Evolutionary conservation across 1,140 invertebrate species (phyloP).

Genomic region (Mizuhopecten yessoensis): DNA sequence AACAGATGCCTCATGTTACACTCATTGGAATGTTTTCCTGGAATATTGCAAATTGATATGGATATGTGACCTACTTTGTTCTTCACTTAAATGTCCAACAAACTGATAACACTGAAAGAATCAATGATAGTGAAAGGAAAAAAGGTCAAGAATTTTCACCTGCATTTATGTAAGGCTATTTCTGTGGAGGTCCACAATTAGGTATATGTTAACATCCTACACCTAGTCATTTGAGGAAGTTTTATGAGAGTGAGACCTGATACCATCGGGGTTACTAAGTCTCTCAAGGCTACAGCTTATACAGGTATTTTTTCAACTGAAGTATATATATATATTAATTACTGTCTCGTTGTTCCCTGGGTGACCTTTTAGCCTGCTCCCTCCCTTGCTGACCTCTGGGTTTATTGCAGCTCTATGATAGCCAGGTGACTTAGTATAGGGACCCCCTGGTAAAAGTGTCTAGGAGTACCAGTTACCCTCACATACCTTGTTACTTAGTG

Average conservation of each 20-base stretch:
- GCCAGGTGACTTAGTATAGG: background rate
- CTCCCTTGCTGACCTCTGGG: background rate
- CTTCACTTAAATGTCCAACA: background rate
- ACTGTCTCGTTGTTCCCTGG: background rate
- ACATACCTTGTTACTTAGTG: background rate
- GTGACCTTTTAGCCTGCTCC: constrained; percentile 31
- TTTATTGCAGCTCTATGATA: background rate
- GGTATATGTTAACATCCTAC: background rate
- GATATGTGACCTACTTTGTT: background rate
- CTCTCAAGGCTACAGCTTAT: constrained; percentile 23
- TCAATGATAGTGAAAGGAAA: constrained; percentile 17
- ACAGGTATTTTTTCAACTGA: background rate
- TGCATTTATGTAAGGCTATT: constrained; percentile 10
- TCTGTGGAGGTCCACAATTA: background rate
- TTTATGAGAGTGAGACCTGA: background rate
- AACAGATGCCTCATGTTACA: background rate
- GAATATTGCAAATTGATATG: background rate
- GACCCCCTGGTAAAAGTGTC: background rate
- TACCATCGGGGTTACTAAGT: constrained; percentile 6
- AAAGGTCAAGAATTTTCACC: constrained; percentile 8
- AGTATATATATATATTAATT: background rate
- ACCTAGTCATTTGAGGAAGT: constrained; percentile 33
- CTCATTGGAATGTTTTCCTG: background rate
- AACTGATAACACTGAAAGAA: background rate
- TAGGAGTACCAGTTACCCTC: background rate